Percentiles rank a stretch among this genome's conserved stretches.
These are phyloP conservation scores for Corella eumyota DNA, from an alignment of 23 tunicate genomes.

Conservation along the genomic window DNA sequence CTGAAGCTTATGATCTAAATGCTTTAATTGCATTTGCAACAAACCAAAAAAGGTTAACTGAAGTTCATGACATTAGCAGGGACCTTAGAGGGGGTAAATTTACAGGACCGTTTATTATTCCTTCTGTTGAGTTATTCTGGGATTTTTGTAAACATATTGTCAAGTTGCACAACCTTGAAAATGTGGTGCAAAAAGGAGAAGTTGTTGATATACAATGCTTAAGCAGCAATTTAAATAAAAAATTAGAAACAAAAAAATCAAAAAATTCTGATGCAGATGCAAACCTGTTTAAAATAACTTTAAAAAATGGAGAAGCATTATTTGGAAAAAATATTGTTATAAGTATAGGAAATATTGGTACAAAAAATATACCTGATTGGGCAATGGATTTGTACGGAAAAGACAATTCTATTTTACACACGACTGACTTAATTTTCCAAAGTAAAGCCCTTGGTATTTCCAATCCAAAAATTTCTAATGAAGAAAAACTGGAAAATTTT, in stretches of 20 bases:
- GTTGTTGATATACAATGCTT: no score
- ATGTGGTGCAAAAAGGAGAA: background rate
- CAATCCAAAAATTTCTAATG: no score
- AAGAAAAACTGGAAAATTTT: no score
- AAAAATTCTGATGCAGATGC: background rate
- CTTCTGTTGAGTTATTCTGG: constrained; percentile 11
- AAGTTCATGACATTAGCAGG: constrained; percentile 10
- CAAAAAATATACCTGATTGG: constrained; percentile 11
- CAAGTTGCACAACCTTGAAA: background rate
- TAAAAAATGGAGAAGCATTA: background rate
- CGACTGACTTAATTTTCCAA: constrained; percentile 2
- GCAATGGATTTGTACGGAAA: constrained; percentile 3
- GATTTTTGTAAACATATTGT: constrained; percentile 10
- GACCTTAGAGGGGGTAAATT: constrained; percentile 7
- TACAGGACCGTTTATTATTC: constrained; percentile 15
- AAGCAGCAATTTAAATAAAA: no score
- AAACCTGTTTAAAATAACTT: background rate
- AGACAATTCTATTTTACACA: constrained; percentile 1
- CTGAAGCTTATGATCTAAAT: constrained; percentile 16
- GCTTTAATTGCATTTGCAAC: constrained; percentile 4
- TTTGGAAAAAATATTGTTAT: constrained; percentile 10
- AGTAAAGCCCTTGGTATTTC: constrained; percentile 6
- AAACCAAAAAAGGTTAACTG: constrained; percentile 4
- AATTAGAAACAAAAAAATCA: background rate
- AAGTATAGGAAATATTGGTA: constrained; percentile 5